These are phyloP conservation scores for Busseola fusca DNA, from an alignment of 2,888 invertebrate genomes.

Conservation along the genomic window DNA sequence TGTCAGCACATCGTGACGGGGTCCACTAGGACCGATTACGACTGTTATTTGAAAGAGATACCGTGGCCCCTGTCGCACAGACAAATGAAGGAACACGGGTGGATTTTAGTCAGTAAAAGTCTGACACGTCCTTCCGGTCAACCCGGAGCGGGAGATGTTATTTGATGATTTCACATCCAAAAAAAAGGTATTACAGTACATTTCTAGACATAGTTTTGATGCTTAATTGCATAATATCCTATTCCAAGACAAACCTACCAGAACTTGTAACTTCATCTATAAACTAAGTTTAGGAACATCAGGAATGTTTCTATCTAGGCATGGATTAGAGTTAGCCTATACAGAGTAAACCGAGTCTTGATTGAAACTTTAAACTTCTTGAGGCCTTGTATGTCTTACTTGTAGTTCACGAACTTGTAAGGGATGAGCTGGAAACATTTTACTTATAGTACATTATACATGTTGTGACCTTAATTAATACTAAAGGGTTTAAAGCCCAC, in stretches of 20 bases:
- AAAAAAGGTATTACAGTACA: not conserved
- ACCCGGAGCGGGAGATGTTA: too few species aligned
- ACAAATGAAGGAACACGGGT: too few species aligned
- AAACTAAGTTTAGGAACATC: constrained; percentile 19
- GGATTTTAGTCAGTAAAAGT: too few species aligned
- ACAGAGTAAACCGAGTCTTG: constrained; percentile 39
- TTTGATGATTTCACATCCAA: too few species aligned
- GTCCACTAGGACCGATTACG: too few species aligned
- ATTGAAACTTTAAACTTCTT: constrained; percentile 49
- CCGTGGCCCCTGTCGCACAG: too few species aligned
- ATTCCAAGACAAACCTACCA: not conserved
- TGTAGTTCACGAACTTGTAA: constrained; percentile 9
- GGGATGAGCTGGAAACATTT: not conserved
- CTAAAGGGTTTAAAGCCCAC: not conserved
- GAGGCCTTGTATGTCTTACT: constrained; percentile 23
- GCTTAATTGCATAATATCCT: constrained; percentile 5
- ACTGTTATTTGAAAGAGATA: too few species aligned
- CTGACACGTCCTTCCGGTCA: too few species aligned
- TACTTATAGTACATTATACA: not conserved
- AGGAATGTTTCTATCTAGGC: constrained; percentile 17
- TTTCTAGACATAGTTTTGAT: too few species aligned
- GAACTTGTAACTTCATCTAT: constrained; percentile 27
- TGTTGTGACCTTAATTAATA: constrained; percentile 3
- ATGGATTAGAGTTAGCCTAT: constrained; percentile 34
- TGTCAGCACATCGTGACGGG: too few species aligned